Conservation (phyloP, 1,140 invertebrate species). For the Nymphalis io region DNA sequence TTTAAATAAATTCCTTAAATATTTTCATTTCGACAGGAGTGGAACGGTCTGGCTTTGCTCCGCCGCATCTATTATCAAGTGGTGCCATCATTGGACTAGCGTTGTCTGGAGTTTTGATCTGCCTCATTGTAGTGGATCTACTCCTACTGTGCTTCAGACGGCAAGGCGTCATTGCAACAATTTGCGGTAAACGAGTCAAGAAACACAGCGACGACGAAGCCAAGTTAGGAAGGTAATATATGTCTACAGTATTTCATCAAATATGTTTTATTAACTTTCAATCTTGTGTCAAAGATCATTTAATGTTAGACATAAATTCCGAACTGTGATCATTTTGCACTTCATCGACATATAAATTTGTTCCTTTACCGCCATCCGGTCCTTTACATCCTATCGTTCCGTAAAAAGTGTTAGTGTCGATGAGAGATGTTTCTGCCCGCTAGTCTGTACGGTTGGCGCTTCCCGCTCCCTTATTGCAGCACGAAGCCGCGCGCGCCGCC, state of each 20-base stretch:
- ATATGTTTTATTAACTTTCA: conserved; percentile 1
- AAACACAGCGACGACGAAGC: conserved; percentile 88
- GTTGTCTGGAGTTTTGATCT: conserved; percentile 86
- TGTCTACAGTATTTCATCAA: conserved; percentile 18
- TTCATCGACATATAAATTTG: conserved; percentile 58
- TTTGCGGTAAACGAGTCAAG: conserved; percentile 85
- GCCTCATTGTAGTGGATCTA: conserved; percentile 89
- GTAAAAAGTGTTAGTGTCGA: conserved; percentile 71
- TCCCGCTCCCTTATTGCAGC: conserved; percentile 95
- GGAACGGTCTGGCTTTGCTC: conserved; percentile 78
- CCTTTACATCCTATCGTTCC: conserved; percentile 39
- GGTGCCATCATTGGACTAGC: conserved; percentile 90
- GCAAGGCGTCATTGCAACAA: conserved; percentile 86
- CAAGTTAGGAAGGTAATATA: conserved; percentile 88
- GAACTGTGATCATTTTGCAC: conserved; percentile 15
- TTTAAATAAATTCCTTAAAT: conserved; percentile 15
- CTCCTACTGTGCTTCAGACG: conserved; percentile 87
- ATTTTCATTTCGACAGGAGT: conserved; percentile 76
- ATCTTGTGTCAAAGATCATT: conserved; percentile 18
- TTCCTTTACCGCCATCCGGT: conserved; percentile 32
- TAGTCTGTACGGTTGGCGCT: conserved; percentile 96
- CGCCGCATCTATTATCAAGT: conserved; percentile 84
- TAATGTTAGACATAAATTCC: conserved; percentile 14
- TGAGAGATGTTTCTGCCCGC: conserved; percentile 82
- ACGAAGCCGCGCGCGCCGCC: conserved; percentile 88